phyloP scores from a whole-genome alignment of 2,113 vertebrate species.

The Sminthopsis crassicaudata region DNA sequence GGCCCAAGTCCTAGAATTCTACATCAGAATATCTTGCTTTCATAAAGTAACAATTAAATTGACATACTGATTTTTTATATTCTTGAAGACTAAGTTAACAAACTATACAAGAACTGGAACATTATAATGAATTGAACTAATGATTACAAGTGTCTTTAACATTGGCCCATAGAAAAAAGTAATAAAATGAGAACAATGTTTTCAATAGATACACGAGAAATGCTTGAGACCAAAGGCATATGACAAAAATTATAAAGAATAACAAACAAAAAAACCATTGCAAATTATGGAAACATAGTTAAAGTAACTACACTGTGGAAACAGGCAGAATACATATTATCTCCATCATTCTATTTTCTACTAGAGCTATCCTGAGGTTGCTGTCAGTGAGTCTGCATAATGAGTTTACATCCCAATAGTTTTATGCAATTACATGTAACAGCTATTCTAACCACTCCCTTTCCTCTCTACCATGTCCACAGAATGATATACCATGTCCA shows the following conservation, averaged over 20 bases:
- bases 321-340: background rate
- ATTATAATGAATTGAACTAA: background rate
- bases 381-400: background rate
- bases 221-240: background rate
- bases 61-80: background rate
- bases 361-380: no score
- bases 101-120: background rate
- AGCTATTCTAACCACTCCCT: background rate
- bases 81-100: background rate
- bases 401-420: background rate
- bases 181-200: background rate
- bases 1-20: background rate
- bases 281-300: background rate
- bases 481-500: background rate
- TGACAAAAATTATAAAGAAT: no score
- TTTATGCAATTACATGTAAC: background rate
- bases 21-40: background rate
- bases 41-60: background rate
- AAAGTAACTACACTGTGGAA: background rate
- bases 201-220: background rate
- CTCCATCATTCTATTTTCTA: background rate
- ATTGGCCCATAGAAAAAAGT: background rate
- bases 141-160: background rate
- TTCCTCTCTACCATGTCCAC: background rate
- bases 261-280: background rate